Percentiles rank a stretch among this genome's conserved stretches.
Conservation (phyloP, 64 coral and sea anemone species). For the Dendrophyllia cribrosa region DNA sequence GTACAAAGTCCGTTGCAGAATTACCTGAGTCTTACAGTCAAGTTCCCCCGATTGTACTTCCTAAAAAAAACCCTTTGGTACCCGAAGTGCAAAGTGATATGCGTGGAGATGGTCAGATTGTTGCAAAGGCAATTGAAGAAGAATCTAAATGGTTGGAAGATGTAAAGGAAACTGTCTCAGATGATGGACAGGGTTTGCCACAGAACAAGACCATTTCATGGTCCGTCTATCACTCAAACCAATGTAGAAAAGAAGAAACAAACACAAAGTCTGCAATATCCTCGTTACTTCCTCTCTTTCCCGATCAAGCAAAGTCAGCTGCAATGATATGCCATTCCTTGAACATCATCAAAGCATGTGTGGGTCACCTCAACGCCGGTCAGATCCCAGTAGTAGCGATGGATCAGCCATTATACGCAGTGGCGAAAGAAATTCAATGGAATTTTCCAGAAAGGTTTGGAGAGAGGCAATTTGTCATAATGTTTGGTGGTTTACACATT, state of each 20-base stretch:
- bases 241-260: no score
- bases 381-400: constrained; percentile 63
- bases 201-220: constrained; percentile 5
- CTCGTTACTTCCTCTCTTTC: constrained; percentile 41
- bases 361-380: constrained; percentile 23
- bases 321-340: constrained; percentile 62
- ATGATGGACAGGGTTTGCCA: neutral
- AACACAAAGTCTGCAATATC: constrained; percentile 46
- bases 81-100: no score
- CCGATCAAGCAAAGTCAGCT: constrained; percentile 54
- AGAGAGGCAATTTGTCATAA: no score
- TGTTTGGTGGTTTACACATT: no score
- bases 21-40: no score
- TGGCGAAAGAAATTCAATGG: no score
- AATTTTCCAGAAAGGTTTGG: no score
- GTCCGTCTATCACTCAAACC: no score
- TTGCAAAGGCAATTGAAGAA: constrained; percentile 13
- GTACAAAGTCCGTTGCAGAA: constrained; percentile 37
- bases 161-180: constrained; percentile 35
- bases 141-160: constrained; percentile 41
- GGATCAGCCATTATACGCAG: constrained; percentile 62
- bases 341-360: constrained; percentile 24
- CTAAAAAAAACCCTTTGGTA: no score
- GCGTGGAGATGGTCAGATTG: constrained; percentile 25
- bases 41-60: no score